These are phyloP conservation scores for Oreotrochilus melanogaster DNA, from an alignment of 2,113 vertebrate species.

Conservation along the genomic window DNA sequence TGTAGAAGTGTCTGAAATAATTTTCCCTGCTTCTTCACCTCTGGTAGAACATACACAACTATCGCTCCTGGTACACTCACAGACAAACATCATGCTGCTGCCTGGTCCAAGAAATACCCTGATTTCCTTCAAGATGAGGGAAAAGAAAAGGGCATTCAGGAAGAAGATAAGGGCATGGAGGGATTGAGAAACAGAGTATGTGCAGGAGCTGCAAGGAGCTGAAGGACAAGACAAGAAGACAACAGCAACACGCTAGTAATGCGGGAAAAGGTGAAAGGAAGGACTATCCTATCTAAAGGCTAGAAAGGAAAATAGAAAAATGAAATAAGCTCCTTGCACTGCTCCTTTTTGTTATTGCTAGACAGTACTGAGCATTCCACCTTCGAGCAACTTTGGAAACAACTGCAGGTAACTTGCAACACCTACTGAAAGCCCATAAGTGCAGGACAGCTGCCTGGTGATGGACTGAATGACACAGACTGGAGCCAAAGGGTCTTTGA, in stretches of 20 bases:
- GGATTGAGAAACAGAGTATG: neutral
- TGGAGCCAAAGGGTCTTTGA: neutral
- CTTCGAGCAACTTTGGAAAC: accelerated
- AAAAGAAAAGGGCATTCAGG: neutral
- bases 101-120: neutral
- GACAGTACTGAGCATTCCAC: neutral
- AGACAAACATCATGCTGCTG: neutral
- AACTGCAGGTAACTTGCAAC: neutral
- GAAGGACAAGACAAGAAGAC: neutral
- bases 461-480: neutral
- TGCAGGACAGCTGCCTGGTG: neutral
- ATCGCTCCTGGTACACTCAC: accelerated
- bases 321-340: neutral
- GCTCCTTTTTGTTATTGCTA: neutral
- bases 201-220: neutral
- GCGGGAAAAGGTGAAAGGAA: neutral
- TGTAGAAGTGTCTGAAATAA: neutral
- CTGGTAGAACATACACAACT: neutral
- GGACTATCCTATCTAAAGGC: neutral
- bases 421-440: neutral
- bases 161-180: neutral
- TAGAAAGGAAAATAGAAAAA: neutral
- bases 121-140: accelerated
- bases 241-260: accelerated
- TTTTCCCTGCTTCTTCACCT: neutral